These are phyloP conservation scores for Dichetophora obliterata DNA, from an alignment of 2,888 invertebrate genomes.

Conservation along the genomic window DNA sequence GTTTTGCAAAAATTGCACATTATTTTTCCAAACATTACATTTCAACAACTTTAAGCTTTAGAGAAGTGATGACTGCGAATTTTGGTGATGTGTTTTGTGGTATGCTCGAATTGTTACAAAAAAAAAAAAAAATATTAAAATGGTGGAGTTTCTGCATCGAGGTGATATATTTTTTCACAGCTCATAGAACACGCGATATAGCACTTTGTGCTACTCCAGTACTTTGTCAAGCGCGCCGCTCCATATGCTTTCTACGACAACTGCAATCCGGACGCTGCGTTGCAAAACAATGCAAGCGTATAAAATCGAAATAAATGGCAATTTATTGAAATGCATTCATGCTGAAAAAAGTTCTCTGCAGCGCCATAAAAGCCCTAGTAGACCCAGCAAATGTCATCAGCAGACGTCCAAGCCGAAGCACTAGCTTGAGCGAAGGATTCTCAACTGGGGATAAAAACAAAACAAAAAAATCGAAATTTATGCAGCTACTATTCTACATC, in stretches of 20 bases:
- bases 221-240: neutral
- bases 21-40: too few species aligned
- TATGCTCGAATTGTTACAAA: neutral
- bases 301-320: constrained; percentile 40
- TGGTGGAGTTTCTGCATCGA: neutral
- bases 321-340: constrained; percentile 50
- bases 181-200: neutral
- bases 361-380: neutral
- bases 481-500: neutral
- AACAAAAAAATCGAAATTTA: neutral
- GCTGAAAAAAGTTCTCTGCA: constrained; percentile 44
- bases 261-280: neutral
- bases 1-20: too few species aligned
- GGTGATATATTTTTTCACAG: neutral
- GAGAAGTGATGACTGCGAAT: too few species aligned
- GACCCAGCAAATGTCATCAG: neutral
- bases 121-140: neutral
- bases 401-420: neutral
- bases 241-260: neutral
- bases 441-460: neutral
- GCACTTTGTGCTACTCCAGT: neutral
- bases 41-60: too few species aligned
- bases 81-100: too few species aligned
- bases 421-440: neutral
- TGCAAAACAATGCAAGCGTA: constrained; percentile 18